Evolutionary conservation across 2,888 invertebrate genomes (phyloP), one percentile per base, ranked within the genome.

Genomic region (Himalopsyche japonica): DNA sequence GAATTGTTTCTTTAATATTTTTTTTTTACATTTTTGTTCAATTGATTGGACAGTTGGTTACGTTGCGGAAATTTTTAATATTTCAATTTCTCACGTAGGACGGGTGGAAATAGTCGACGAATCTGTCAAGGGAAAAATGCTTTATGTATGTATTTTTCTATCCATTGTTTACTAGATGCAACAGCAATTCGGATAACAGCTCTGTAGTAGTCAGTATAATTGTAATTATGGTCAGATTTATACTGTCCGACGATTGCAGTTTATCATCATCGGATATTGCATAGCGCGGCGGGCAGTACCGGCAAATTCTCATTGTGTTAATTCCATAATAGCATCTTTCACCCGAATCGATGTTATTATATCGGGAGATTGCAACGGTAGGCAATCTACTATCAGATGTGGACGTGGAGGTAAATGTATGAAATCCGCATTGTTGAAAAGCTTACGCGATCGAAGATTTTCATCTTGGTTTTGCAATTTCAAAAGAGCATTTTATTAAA

Each of bases 301-400:
- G 70, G 27, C 70, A 70, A 15, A 70, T 70, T 30, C 79, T 79
- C 49, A 82, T 84, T 84, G 84, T 82, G 82, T 76, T 84, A 84
- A 82, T 82, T 84, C 81, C 76, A 81, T 84, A 86, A 86, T 86
- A 85, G 84, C 85, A 85, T 82, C 82, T 76, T 80, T 81, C 81
- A 34, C 34, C 81, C 64, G 81, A 70, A 70, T 27, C 70, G 70
- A 70, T 27, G 70, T 70, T 27, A 70, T 70, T 70, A 70, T 70
- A 70, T 70, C 30, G 70, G 30, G 15, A 70, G 70, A 70, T 70
- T 70, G n/a, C 70, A 27, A 27, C 70, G 70, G 70, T 12, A 70
- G 70, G 70, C 70, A 30, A 70, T 70, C 70, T 20, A 10, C 30
- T 70, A 70, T 70, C 70, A 30, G 70, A 70, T 70, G 70, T 15